Evolutionary conservation across 2,797 vertebrate species (phyloP).

Genomic region (Spatula versicolor): DNA sequence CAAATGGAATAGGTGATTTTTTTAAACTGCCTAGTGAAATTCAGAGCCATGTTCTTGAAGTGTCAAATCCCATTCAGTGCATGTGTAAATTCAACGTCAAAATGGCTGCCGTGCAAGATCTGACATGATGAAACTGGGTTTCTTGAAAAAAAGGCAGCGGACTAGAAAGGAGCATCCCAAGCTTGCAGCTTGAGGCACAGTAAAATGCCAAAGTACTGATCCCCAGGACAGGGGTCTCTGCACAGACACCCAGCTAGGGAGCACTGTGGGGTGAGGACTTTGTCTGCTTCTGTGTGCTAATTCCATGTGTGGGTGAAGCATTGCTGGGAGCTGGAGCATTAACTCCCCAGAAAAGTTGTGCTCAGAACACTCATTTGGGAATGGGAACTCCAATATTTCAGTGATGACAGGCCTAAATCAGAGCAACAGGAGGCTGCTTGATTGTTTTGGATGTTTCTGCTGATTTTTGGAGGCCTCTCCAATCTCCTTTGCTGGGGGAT

Average conservation of each 20-base stretch:
- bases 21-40: not conserved
- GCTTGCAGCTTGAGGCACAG: not conserved
- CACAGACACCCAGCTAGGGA: not conserved
- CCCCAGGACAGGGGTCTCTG: not conserved
- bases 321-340: accelerated
- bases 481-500: not conserved
- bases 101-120: not conserved
- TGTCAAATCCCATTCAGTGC: not conserved
- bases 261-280: too few species aligned
- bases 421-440: not conserved
- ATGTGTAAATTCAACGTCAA: not conserved
- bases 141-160: not conserved
- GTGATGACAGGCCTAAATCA: not conserved
- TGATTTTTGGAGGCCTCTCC: not conserved
- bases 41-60: not conserved
- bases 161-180: not conserved
- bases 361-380: not conserved
- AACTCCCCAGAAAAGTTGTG: not conserved
- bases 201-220: not conserved
- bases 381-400: not conserved
- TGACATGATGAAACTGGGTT: accelerated
- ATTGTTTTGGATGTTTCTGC: accelerated
- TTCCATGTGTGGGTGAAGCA: accelerated
- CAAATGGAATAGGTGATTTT: not conserved
- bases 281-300: not conserved